Base-by-base conservation (phyloP, 2,888 invertebrate genomes). In the Scaptomyza caliginosa region DNA sequence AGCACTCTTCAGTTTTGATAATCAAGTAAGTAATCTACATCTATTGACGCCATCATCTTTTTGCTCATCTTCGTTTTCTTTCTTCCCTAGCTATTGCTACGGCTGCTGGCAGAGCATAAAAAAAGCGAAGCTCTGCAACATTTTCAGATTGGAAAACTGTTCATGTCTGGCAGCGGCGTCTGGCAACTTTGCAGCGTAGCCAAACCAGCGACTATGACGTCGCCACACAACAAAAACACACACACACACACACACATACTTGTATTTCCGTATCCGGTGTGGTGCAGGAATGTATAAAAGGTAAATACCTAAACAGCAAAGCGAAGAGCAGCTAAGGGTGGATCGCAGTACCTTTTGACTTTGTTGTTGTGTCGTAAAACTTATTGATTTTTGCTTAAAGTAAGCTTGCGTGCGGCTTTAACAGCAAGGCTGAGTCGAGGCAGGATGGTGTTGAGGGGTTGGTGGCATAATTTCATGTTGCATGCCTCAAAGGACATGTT, bases 371-470 rank as follows among this genome's bases (percentile, higher is more conserved):
- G 54, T 38, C 57, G 57, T 59, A 62, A 62, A 77, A 66, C 38
- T 28, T 80, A 80, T 78, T 74, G 73, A 82, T 77, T 82, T 80
- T 77, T 67, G 54, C 54, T 65, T 74, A 77, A 76, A 76, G 70
- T 54, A 63, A 45, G 1, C 50, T 19, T 21, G 57, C 50, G n/a
- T 57, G 62, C 30, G 49, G 58, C 67, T 82, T 77, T 65, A 75
- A 68, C 39, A 49, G 23, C 34, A 32, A 16, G 21, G 51, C 16
- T 34, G 19, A 38, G 19, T 11, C 36, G n/a, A 4, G 13, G 16
- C n/a, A 19, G 3, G 23, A 8, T 30, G 24, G 6, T 19, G 60
- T 11, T 28, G 43, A 21, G 4, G 24, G 42, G n/a, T 8, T 32
- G 24, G 8, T 21, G 60, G 49, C 40, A 71, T 74, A 74, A 67